Evolutionary conservation across 2,888 invertebrate species (phyloP).

Genomic region (Taenaris catops): DNA sequence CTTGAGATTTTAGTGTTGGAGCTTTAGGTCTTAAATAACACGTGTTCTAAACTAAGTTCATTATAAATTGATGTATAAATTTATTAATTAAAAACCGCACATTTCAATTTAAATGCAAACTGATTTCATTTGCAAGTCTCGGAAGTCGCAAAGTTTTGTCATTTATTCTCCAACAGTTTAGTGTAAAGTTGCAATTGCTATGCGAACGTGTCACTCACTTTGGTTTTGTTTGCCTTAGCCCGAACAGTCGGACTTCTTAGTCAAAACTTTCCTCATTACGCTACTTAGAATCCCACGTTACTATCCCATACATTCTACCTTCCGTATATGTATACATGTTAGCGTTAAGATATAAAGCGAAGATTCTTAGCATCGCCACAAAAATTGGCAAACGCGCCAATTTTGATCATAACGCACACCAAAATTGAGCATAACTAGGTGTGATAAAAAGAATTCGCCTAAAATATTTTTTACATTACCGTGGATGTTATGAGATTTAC

Average conservation of each 20-base stretch:
- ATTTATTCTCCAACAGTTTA: conserved; percentile 27
- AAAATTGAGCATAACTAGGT: no score
- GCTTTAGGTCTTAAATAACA: no score
- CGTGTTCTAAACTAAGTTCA: no score
- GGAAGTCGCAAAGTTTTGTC: conserved; percentile 24
- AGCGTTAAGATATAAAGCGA: no score
- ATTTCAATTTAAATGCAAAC: conserved; percentile 26
- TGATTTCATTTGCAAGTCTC: conserved; percentile 25
- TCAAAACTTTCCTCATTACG: conserved; percentile 74
- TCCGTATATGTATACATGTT: no score
- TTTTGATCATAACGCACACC: no score
- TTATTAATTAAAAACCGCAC: conserved; percentile 13
- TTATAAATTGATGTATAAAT: conserved; percentile 3
- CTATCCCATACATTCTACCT: conserved; percentile 24
- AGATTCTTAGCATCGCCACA: no score
- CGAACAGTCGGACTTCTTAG: conserved; percentile 37
- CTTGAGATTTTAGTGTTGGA: no score
- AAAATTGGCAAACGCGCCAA: no score
- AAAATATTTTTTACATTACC: no score
- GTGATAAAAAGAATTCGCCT: no score
- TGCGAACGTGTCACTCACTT: conserved; percentile 34
- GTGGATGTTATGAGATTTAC: no score
- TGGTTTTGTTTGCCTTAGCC: conserved; percentile 25
- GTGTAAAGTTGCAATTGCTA: conserved; percentile 28
- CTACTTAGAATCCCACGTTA: conserved; percentile 50